phyloP scores from a whole-genome alignment of 1,140 invertebrate genomes.

The Lepidurus apus region DNA sequence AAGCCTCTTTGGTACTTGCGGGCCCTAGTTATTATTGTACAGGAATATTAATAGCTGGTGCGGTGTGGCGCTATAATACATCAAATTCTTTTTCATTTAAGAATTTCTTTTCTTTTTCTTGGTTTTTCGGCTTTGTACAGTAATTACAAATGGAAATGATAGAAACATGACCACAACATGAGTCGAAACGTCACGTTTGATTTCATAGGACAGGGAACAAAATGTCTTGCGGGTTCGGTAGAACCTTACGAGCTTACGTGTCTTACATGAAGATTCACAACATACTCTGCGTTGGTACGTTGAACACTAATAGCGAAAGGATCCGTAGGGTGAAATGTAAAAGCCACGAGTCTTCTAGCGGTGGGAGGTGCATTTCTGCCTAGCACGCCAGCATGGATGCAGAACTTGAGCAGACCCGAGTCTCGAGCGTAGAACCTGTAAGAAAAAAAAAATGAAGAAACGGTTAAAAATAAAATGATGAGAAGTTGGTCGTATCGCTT shows the following conservation, averaged over 20 bases:
- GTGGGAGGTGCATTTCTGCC: conserved; percentile 53
- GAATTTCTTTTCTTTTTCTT: neutral
- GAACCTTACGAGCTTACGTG: conserved; percentile 7
- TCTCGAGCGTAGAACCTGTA: conserved; percentile 80
- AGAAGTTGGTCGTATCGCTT: neutral
- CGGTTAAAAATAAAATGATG: conserved; percentile 20
- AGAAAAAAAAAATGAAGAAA: conserved; percentile 27
- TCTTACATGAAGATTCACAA: conserved; percentile 86
- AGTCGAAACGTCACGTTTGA: too few relatives aligned
- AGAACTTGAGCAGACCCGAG: conserved; percentile 80
- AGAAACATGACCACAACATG: neutral
- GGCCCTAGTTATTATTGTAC: conserved; percentile 15
- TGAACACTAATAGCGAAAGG: conserved; percentile 95
- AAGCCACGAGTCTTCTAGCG: conserved; percentile 80
- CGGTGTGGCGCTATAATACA: conserved; percentile 21
- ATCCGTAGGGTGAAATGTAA: conserved; percentile 95
- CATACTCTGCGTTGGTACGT: conserved; percentile 88
- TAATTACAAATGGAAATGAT: neutral
- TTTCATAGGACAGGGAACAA: too few relatives aligned
- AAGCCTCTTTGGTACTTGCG: neutral
- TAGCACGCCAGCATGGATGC: conserved; percentile 73
- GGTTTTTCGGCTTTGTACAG: neutral
- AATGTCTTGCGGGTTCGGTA: neutral
- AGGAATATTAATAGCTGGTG: conserved; percentile 22
- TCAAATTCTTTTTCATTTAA: conserved; percentile 3